A percentile compares a stretch with the other conserved stretches of the same genome.
Evolutionary conservation across 2,797 vertebrate genomes (phyloP).

Genomic region (Acanthurus leucopareius): DNA sequence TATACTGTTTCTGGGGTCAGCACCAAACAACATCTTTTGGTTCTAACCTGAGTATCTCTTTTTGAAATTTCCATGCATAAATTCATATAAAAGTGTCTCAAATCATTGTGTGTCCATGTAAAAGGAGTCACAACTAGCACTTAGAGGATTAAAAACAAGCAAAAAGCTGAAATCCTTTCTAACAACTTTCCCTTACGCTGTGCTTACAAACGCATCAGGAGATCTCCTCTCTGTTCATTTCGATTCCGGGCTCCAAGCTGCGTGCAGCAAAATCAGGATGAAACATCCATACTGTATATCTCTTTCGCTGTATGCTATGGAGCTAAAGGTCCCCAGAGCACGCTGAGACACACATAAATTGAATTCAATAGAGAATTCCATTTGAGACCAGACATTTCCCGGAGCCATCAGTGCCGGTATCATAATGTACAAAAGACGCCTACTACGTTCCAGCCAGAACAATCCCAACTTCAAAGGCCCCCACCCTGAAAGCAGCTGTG

Average conservation of each 20-base stretch:
- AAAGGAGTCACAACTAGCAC: conserved; percentile 1
- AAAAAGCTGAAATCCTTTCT: background rate
- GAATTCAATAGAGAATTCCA: conserved; percentile 70
- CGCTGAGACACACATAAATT: conserved; percentile 52
- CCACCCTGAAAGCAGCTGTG: conserved; percentile 44
- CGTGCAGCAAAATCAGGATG: conserved; percentile 44
- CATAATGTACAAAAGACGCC: conserved; percentile 67
- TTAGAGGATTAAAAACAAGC: background rate
- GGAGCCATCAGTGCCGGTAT: conserved; percentile 61
- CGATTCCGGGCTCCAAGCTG: conserved; percentile 21
- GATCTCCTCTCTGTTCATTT: conserved; percentile 22
- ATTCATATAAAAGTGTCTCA: background rate
- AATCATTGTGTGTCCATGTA: background rate
- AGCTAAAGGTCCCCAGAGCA: conserved; percentile 57
- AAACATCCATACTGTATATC: conserved; percentile 46
- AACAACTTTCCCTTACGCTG: background rate
- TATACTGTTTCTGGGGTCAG: no score
- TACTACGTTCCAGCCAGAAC: conserved; percentile 58
- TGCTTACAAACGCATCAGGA: background rate
- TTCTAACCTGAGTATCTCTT: no score
- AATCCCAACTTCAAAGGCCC: conserved; percentile 76
- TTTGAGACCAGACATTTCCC: conserved; percentile 72
- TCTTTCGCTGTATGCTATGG: conserved; percentile 52
- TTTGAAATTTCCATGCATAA: background rate
- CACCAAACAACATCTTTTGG: no score